A percentile compares a stretch with the other conserved stretches of the same genome.
Evolutionary conservation across 2,888 invertebrate species (phyloP).

Genomic region (Catonia carolina): DNA sequence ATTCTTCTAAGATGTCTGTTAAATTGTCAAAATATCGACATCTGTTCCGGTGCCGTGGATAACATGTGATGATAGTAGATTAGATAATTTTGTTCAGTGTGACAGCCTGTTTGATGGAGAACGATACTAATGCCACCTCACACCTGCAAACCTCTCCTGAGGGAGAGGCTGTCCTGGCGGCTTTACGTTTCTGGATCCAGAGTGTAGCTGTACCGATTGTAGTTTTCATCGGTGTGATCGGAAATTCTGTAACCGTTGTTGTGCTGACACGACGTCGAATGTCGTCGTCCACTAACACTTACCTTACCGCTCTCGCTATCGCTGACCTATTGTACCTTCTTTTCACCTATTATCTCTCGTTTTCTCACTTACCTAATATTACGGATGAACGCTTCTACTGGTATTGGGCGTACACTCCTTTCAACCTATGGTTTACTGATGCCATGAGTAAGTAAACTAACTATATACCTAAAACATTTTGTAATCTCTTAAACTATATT

Average conservation of each 20-base stretch:
- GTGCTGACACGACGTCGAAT: slow-evolving; percentile 56
- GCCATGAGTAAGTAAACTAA: slow-evolving; percentile 55
- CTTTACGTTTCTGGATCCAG: slow-evolving; percentile 50
- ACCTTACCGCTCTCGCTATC: slow-evolving; percentile 63
- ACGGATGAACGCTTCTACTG: slow-evolving; percentile 51
- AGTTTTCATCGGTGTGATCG: slow-evolving; percentile 59
- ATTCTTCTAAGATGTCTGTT: too few species aligned
- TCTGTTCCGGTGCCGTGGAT: too few species aligned
- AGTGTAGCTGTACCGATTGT: slow-evolving; percentile 57
- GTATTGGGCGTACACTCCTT: slow-evolving; percentile 52
- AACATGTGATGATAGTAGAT: too few species aligned
- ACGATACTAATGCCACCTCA: too few species aligned
- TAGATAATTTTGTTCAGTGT: too few species aligned
- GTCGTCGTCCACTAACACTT: slow-evolving; percentile 67
- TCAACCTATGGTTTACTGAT: slow-evolving; percentile 56
- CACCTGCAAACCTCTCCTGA: too few species aligned
- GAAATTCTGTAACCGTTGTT: slow-evolving; percentile 52
- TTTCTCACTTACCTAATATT: slow-evolving; percentile 53
- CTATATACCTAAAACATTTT: too few species aligned
- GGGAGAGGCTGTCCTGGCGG: too few species aligned
- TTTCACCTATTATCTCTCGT: slow-evolving; percentile 55
- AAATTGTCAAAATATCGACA: too few species aligned
- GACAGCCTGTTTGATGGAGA: too few species aligned
- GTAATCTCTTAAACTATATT: too few species aligned
- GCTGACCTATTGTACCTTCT: slow-evolving; percentile 64